Percentiles rank a stretch among this genome's conserved stretches.
Conservation (phyloP, 2,888 invertebrate genomes). For the Liopterus haemorrhoidalis region DNA sequence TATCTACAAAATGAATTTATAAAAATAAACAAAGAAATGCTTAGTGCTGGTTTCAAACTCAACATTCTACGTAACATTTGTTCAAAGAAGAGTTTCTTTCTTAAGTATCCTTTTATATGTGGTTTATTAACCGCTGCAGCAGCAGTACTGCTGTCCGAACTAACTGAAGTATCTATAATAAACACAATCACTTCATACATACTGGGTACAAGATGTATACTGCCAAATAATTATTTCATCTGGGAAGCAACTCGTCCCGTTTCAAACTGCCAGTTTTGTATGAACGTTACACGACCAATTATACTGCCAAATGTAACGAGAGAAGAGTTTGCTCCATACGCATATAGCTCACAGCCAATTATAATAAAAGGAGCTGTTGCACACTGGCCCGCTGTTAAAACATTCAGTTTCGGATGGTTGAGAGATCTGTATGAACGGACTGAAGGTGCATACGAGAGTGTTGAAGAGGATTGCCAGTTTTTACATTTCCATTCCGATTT, state of each 20-base stretch:
- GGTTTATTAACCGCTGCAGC: conserved; percentile 16
- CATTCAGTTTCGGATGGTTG: conserved; percentile 62
- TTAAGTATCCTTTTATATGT: conserved; percentile 21
- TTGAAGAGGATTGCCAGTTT: conserved; percentile 79
- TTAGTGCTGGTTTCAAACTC: conserved; percentile 34
- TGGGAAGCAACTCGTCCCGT: conserved; percentile 84
- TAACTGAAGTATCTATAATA: conserved; percentile 14
- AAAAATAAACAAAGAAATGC: conserved; percentile 33
- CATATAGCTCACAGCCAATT: conserved; percentile 74
- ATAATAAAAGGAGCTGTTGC: conserved; percentile 68
- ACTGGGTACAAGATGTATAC: conserved; percentile 63
- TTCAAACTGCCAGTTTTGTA: conserved; percentile 74
- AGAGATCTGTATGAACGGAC: conserved; percentile 62
- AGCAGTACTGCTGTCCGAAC: conserved; percentile 16
- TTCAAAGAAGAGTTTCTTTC: conserved; percentile 12
- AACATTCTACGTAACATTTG: conserved; percentile 32
- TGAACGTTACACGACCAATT: conserved; percentile 60
- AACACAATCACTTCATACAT: conserved; percentile 38
- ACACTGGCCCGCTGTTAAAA: conserved; percentile 69
- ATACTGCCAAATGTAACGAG: conserved; percentile 63
- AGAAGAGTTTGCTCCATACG: conserved; percentile 63
- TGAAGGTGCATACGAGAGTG: conserved; percentile 65
- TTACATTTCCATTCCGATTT: conserved; percentile 80
- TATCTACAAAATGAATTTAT: conserved; percentile 34
- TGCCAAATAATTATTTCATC: conserved; percentile 77